Conservation (phyloP, 2,113 vertebrate genomes). For the Siniperca chuatsi region DNA sequence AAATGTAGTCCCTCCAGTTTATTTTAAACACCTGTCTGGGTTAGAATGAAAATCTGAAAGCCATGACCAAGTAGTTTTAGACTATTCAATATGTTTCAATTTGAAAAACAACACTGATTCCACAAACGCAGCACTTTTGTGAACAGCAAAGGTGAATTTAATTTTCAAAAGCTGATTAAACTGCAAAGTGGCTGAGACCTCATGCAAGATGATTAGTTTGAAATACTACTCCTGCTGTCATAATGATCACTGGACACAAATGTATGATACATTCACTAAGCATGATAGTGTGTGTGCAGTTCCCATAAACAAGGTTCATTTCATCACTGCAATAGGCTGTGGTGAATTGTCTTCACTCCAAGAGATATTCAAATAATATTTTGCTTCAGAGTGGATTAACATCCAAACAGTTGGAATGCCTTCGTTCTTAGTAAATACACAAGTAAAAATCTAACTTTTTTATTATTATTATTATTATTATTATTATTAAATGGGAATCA, state of each 20-base stretch:
- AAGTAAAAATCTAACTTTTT: background rate
- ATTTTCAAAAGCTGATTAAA: background rate
- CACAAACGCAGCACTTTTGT: background rate
- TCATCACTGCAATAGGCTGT: background rate
- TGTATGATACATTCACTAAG: background rate
- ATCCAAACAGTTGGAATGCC: background rate
- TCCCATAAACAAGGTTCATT: background rate
- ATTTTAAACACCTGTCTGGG: background rate
- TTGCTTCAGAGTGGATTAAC: background rate
- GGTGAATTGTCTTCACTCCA: background rate
- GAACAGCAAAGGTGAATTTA: conserved; percentile 4
- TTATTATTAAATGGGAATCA: conserved; percentile 1
- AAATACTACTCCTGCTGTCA: conserved; percentile 4
- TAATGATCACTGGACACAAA: conserved; percentile 9
- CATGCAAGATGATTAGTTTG: background rate
- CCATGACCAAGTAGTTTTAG: background rate
- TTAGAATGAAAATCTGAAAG: background rate
- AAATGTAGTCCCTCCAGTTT: background rate
- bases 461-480: background rate
- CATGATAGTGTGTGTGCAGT: background rate
- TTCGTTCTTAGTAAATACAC: background rate
- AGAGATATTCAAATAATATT: background rate
- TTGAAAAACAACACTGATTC: background rate
- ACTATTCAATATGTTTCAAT: background rate
- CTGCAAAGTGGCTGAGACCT: background rate